phyloP scores from a whole-genome alignment of 23 tunicate genomes.

The Diplosoma virens region DNA sequence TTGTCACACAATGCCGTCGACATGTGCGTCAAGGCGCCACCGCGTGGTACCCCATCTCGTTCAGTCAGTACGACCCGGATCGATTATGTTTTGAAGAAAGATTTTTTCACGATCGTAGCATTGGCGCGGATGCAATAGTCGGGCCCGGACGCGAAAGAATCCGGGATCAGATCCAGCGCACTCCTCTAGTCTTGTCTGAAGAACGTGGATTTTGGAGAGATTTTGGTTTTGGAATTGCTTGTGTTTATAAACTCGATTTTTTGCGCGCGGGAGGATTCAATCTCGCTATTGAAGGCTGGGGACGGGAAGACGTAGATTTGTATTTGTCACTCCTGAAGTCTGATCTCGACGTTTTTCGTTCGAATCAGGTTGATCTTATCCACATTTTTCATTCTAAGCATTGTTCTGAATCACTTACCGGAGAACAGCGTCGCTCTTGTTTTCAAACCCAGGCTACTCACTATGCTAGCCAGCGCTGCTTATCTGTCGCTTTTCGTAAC shows the following conservation, averaged over 20 bases:
- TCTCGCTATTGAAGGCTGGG: slow-evolving; percentile 92
- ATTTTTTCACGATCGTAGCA: neutral
- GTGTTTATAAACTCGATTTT: slow-evolving; percentile 84
- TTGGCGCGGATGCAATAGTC: slow-evolving; percentile 7
- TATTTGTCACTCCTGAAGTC: slow-evolving; percentile 53
- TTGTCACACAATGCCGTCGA: slow-evolving; percentile 66
- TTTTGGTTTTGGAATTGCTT: slow-evolving; percentile 89
- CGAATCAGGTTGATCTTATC: slow-evolving; percentile 58
- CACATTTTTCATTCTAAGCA: slow-evolving; percentile 78
- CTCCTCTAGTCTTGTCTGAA: slow-evolving; percentile 48
- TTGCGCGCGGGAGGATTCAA: slow-evolving; percentile 78
- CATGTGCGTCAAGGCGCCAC: slow-evolving; percentile 21
- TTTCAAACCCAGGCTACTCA: slow-evolving; percentile 74
- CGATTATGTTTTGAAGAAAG: slow-evolving; percentile 49
- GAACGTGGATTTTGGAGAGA: slow-evolving; percentile 90
- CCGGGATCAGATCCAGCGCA: slow-evolving; percentile 43
- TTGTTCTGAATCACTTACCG: slow-evolving; percentile 46
- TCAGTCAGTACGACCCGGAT: slow-evolving; percentile 90
- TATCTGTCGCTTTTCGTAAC: slow-evolving; percentile 51
- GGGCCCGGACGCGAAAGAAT: slow-evolving; percentile 22
- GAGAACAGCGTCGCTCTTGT: slow-evolving; percentile 72
- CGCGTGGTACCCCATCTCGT: slow-evolving; percentile 90
- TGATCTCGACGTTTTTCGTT: slow-evolving; percentile 62
- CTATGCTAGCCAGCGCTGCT: slow-evolving; percentile 69
- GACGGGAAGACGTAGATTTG: slow-evolving; percentile 79